Conservation (phyloP, 2,888 invertebrate genomes). For the Tanytarsus gracilentus region DNA sequence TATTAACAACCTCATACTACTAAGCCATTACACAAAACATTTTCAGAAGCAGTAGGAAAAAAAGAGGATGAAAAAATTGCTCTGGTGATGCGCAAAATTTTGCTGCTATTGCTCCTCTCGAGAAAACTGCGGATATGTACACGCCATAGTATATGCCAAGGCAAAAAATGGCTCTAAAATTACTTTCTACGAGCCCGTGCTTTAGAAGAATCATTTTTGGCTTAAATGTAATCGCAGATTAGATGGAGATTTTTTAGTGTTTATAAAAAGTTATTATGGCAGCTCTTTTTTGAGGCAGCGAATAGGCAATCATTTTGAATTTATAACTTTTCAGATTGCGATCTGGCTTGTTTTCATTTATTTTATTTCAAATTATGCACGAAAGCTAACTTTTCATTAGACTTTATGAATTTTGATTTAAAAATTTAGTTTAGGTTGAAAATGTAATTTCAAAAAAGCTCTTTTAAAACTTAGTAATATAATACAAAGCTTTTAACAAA, state of each 20-base stretch:
- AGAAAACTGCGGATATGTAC: not conserved
- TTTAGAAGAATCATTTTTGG: no score
- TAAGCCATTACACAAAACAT: constrained; percentile 5
- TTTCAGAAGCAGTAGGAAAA: not conserved
- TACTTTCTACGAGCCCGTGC: no score
- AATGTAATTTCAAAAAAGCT: no score
- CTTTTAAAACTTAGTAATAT: no score
- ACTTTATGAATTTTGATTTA: no score
- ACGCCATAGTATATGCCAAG: not conserved
- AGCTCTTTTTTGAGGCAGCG: not conserved
- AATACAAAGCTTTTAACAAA: no score
- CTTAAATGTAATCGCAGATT: constrained; percentile 5
- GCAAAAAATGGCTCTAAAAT: no score
- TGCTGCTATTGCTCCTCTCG: not conserved
- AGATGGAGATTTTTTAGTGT: constrained; percentile 1
- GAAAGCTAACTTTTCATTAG: no score
- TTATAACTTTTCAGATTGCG: not conserved
- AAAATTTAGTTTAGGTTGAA: no score
- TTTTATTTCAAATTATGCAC: no score
- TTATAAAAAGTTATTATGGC: constrained; percentile 12
- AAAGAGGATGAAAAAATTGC: not conserved
- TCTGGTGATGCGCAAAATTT: constrained; percentile 24
- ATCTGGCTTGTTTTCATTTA: not conserved
- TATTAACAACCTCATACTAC: constrained; percentile 26
- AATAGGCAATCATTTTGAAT: not conserved